phyloP scores from a whole-genome alignment of 2,113 vertebrate species.

The Progne subis region DNA sequence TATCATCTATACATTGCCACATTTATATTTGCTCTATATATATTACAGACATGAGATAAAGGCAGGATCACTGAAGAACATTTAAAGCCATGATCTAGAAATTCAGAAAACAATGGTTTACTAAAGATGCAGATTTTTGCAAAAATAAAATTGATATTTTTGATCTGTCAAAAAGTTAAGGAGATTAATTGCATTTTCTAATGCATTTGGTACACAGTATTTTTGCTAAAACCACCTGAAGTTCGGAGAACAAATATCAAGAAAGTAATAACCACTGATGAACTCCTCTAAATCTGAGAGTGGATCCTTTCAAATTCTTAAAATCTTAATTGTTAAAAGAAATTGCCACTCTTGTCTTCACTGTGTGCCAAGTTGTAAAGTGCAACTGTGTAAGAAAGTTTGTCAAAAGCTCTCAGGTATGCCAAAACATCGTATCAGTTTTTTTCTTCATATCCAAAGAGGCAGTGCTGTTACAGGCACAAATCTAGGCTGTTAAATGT shows the following conservation, averaged over 20 bases:
- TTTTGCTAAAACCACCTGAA: rapidly evolving
- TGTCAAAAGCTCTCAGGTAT: neutral
- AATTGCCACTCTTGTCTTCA: neutral
- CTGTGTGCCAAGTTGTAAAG: neutral
- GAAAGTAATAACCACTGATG: neutral
- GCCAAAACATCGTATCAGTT: neutral
- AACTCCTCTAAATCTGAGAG: neutral
- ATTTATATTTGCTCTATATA: neutral
- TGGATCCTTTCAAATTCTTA: neutral
- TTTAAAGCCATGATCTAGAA: neutral
- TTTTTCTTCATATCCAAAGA: neutral
- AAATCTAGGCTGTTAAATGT: neutral
- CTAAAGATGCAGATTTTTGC: neutral
- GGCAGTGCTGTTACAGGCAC: neutral
- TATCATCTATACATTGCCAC: neutral
- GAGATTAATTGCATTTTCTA: neutral
- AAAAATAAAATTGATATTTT: neutral
- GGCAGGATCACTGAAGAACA: neutral
- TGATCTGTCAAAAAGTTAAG: neutral
- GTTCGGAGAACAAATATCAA: neutral
- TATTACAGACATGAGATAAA: neutral
- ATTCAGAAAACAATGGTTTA: neutral
- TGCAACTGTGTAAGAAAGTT: neutral
- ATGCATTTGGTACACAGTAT: neutral
- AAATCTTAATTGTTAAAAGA: neutral